Conservation (phyloP, 2,888 invertebrate genomes). For the Dugesia japonica region DNA sequence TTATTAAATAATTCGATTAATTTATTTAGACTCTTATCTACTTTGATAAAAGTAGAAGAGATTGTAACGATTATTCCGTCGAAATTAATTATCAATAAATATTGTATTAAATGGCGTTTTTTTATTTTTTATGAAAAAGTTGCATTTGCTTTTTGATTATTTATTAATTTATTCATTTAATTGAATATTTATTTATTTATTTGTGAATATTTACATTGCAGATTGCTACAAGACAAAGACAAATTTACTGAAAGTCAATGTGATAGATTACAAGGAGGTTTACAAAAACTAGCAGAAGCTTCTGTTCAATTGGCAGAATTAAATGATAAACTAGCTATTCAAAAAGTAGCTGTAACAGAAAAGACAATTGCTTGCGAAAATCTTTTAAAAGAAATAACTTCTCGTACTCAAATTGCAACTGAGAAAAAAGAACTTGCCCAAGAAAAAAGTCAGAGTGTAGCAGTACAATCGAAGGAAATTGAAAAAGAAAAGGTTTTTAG, state of each 20-base stretch:
- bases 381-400: conserved; percentile 61
- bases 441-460: conserved; percentile 65
- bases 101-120: no score
- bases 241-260: conserved; percentile 52
- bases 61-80: no score
- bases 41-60: no score
- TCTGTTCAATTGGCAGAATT: conserved; percentile 64
- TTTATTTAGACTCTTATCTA: no score
- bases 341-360: conserved; percentile 65
- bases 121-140: no score
- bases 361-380: conserved; percentile 66
- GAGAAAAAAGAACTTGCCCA: conserved; percentile 66
- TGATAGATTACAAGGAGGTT: conserved; percentile 57
- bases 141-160: no score
- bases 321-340: conserved; percentile 64
- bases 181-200: no score
- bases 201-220: no score
- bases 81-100: no score
- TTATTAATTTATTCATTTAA: no score
- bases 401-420: conserved; percentile 53
- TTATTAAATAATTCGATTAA: no score
- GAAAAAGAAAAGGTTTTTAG: conserved; percentile 58
- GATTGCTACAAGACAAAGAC: conserved; percentile 59
- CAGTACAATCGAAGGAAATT: conserved; percentile 64
- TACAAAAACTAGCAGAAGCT: conserved; percentile 71